Conservation (phyloP, 2,888 invertebrate genomes). For the Pyrocoelia pectoralis region DNA sequence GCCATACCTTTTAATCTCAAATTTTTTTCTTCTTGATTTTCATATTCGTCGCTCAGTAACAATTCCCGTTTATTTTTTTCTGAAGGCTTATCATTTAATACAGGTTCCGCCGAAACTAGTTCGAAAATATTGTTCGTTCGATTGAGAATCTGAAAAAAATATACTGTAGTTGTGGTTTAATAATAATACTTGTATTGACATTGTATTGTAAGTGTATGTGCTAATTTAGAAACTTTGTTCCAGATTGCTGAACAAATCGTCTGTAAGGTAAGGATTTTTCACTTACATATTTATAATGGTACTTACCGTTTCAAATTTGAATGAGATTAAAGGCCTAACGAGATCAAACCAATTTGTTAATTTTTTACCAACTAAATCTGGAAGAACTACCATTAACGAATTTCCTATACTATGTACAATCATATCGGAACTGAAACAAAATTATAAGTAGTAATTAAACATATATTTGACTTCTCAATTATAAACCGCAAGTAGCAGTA, state of each 20-base stretch:
- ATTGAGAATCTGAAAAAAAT: conserved; percentile 78
- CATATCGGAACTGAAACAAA: conserved; percentile 78
- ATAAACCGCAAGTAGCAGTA: too few relatives aligned
- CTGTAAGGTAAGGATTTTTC: too few relatives aligned
- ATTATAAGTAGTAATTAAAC: neutral
- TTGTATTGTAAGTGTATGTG: too few relatives aligned
- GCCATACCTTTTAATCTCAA: conserved; percentile 78
- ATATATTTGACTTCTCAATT: too few relatives aligned
- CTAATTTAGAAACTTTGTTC: too few relatives aligned
- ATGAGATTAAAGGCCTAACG: conserved; percentile 90
- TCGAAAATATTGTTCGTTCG: conserved; percentile 98
- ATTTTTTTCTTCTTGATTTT: conserved; percentile 65
- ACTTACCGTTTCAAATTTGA: conserved; percentile 93
- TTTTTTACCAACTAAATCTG: conserved; percentile 87
- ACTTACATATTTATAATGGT: neutral
- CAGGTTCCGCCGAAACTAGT: conserved; percentile 86
- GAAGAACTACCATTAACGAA: conserved; percentile 87
- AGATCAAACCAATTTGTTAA: conserved; percentile 93
- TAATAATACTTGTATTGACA: too few relatives aligned
- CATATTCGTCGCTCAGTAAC: conserved; percentile 70
- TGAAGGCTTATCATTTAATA: conserved; percentile 72
- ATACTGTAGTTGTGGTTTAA: too few relatives aligned
- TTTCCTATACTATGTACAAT: conserved; percentile 88
- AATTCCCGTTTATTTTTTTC: conserved; percentile 64
- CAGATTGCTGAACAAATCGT: too few relatives aligned